These are phyloP conservation scores for Molossus molossus DNA, from an alignment of 2,797 vertebrate genomes.

Conservation along the genomic window DNA sequence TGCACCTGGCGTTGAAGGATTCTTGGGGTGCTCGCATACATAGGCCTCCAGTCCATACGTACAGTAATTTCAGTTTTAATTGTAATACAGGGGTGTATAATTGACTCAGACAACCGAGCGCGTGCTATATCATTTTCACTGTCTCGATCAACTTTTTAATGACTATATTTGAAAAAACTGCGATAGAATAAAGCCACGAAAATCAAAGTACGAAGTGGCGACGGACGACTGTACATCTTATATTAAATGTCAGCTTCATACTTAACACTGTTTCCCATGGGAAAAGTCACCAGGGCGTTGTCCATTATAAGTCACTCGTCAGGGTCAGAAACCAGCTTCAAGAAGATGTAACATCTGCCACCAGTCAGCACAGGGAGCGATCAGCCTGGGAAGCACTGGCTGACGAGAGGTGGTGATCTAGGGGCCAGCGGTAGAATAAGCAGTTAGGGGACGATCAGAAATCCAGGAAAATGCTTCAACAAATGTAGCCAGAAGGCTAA, in stretches of 20 bases:
- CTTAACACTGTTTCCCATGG: neutral
- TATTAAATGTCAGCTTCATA: neutral
- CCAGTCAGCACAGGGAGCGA: neutral
- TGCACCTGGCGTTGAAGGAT: no score
- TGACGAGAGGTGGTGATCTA: neutral
- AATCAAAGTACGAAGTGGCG: no score
- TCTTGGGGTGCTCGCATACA: no score
- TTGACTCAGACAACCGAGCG: no score
- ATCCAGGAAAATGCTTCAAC: neutral
- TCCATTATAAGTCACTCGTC: neutral
- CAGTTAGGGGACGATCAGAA: slow-evolving; percentile 9
- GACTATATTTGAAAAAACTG: no score
- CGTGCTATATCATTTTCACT: no score
- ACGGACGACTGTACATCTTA: neutral
- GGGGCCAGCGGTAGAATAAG: neutral
- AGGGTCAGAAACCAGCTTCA: slow-evolving; percentile 25
- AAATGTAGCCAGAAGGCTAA: neutral
- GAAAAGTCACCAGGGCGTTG: slow-evolving; percentile 16
- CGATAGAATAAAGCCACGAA: no score
- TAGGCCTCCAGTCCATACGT: no score
- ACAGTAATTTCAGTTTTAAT: no score
- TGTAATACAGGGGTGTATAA: no score
- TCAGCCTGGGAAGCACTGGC: neutral
- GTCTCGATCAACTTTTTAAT: no score
- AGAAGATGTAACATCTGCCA: neutral